Conservation (phyloP, 1,140 invertebrate species). For the Bathynomus jamesi region DNA sequence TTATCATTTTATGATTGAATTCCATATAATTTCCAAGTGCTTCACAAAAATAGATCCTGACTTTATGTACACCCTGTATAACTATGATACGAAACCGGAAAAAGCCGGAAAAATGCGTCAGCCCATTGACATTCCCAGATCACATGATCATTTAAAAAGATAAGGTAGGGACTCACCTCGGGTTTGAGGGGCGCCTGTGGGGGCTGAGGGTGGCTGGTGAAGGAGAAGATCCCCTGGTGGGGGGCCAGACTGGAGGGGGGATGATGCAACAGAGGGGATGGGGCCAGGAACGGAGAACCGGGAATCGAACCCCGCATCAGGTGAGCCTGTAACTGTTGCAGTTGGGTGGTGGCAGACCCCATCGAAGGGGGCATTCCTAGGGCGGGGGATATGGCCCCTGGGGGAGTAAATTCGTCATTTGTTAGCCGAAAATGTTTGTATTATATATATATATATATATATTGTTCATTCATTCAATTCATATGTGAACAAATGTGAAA, state of each 20-base stretch:
- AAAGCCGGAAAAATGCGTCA: no score
- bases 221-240: slow-evolving; percentile 33
- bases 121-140: no score
- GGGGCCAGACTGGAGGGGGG: slow-evolving; percentile 22
- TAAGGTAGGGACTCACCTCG: slow-evolving; percentile 31
- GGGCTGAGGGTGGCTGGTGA: slow-evolving; percentile 35
- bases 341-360: slow-evolving; percentile 54
- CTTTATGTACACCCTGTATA: no score
- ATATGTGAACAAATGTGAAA: no score
- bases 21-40: no score
- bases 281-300: slow-evolving; percentile 46
- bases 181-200: slow-evolving; percentile 21
- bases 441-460: slow-evolving; percentile 6
- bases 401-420: neutral
- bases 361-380: slow-evolving; percentile 54
- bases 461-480: neutral
- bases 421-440: neutral
- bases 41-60: no score
- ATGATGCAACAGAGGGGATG: slow-evolving; percentile 38
- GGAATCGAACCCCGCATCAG: slow-evolving; percentile 50
- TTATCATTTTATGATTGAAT: no score
- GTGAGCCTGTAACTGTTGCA: slow-evolving; percentile 68
- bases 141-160: no score
- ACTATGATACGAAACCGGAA: no score
- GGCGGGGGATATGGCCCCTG: slow-evolving; percentile 55